phyloP scores from a whole-genome alignment of 1,140 invertebrate species.

The Neodiprion pinetum region DNA sequence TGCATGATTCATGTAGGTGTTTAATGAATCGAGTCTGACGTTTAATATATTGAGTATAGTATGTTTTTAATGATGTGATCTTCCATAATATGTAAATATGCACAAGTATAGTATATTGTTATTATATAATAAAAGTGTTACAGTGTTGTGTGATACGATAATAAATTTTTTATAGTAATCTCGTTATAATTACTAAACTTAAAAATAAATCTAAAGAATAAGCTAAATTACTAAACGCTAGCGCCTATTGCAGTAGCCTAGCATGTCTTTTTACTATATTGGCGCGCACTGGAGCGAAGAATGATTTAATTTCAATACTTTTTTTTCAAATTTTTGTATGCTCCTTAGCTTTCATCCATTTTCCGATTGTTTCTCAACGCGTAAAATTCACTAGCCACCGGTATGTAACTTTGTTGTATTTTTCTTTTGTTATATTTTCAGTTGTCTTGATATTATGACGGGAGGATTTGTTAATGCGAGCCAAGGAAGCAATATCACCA shows the following conservation, averaged over 20 bases:
- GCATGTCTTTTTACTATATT: constrained; percentile 51
- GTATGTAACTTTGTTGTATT: not conserved
- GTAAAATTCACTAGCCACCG: not conserved
- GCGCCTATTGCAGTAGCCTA: constrained; percentile 54
- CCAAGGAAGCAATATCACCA: too few relatives aligned
- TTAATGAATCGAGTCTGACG: constrained; percentile 59
- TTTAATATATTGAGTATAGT: constrained; percentile 59
- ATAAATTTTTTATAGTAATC: constrained; percentile 8
- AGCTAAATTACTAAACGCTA: constrained; percentile 56
- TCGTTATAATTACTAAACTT: constrained; percentile 31
- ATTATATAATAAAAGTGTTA: constrained; percentile 62
- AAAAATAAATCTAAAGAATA: constrained; percentile 47
- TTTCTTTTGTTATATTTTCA: not conserved
- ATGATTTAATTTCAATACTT: not conserved
- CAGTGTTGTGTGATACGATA: constrained; percentile 50
- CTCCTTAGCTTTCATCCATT: not conserved
- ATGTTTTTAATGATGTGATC: constrained; percentile 63
- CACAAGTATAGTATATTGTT: constrained; percentile 58
- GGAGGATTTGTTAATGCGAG: too few relatives aligned
- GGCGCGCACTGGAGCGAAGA: constrained; percentile 35
- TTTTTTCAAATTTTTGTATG: not conserved
- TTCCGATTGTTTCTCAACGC: not conserved
- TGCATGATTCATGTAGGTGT: constrained; percentile 46
- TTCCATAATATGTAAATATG: constrained; percentile 60
- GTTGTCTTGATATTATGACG: not conserved